A percentile compares a stretch with the other conserved stretches of the same genome.
These are phyloP conservation scores for Agrochola macilenta DNA, from an alignment of 2,888 invertebrate species.

Conservation along the genomic window DNA sequence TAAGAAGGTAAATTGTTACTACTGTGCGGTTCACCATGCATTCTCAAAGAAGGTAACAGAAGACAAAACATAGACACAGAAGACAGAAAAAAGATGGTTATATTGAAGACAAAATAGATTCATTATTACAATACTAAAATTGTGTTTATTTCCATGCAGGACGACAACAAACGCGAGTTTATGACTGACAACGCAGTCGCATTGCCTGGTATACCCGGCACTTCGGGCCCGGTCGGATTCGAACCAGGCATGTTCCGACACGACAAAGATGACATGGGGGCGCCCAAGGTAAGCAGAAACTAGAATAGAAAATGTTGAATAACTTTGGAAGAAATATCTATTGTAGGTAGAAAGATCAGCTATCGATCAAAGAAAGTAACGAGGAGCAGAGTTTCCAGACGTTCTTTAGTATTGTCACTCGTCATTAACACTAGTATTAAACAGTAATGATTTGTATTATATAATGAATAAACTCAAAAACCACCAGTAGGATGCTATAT, in stretches of 20 bases:
- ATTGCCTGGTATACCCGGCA: conserved; percentile 93
- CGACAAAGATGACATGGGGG: conserved; percentile 89
- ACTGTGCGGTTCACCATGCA: too few species aligned
- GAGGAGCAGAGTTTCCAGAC: background rate
- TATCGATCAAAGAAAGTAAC: background rate
- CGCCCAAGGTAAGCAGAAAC: conserved; percentile 80
- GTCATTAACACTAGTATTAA: too few species aligned
- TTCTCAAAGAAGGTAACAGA: too few species aligned
- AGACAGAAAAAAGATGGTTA: too few species aligned
- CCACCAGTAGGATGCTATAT: too few species aligned
- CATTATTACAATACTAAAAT: background rate
- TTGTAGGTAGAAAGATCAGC: background rate
- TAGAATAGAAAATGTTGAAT: background rate
- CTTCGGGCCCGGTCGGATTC: conserved; percentile 94
- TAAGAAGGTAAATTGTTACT: too few species aligned
- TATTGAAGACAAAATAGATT: background rate
- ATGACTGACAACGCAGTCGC: conserved; percentile 95
- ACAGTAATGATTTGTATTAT: too few species aligned
- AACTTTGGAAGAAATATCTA: background rate
- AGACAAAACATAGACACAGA: too few species aligned
- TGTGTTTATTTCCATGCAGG: conserved; percentile 69
- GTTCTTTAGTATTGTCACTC: background rate
- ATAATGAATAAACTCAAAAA: too few species aligned
- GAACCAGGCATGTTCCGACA: conserved; percentile 96
- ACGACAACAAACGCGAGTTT: conserved; percentile 91